Conservation (phyloP, 1,140 invertebrate genomes). For the Nephila pilipes region DNA sequence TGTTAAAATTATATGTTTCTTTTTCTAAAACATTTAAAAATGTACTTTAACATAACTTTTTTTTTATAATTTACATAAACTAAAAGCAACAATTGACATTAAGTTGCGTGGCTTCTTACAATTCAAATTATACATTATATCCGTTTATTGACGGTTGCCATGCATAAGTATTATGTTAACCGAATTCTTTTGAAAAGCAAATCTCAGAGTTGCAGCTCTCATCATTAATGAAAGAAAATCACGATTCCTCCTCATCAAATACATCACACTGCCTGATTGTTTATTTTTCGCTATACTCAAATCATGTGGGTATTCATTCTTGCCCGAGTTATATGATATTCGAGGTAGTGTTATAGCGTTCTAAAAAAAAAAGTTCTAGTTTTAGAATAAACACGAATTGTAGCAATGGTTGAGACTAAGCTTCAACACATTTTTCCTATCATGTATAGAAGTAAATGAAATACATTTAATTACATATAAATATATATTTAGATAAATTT, state of each 20-base stretch:
- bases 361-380: slow-evolving; percentile 13
- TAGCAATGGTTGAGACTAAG: slow-evolving; percentile 73
- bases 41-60: too few species aligned
- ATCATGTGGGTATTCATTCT: slow-evolving; percentile 2
- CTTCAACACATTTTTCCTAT: slow-evolving; percentile 30
- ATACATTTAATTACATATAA: slow-evolving; percentile 56
- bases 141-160: background rate
- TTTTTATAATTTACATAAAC: too few species aligned
- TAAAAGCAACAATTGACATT: background rate
- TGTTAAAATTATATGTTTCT: too few species aligned
- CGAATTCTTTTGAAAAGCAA: slow-evolving; percentile 6
- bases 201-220: background rate
- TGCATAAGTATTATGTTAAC: slow-evolving; percentile 30
- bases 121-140: background rate
- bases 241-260: slow-evolving; percentile 37
- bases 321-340: slow-evolving; percentile 52
- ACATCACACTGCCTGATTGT: slow-evolving; percentile 59
- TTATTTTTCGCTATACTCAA: slow-evolving; percentile 55
- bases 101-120: slow-evolving; percentile 4
- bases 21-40: too few species aligned
- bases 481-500: slow-evolving; percentile 71
- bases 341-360: slow-evolving; percentile 36
- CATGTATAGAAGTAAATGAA: slow-evolving; percentile 41
- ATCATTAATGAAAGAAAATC: slow-evolving; percentile 20
- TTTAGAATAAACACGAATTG: slow-evolving; percentile 59